phyloP scores from a whole-genome alignment of 2,113 vertebrate species.

The Odocoileus virginianus region DNA sequence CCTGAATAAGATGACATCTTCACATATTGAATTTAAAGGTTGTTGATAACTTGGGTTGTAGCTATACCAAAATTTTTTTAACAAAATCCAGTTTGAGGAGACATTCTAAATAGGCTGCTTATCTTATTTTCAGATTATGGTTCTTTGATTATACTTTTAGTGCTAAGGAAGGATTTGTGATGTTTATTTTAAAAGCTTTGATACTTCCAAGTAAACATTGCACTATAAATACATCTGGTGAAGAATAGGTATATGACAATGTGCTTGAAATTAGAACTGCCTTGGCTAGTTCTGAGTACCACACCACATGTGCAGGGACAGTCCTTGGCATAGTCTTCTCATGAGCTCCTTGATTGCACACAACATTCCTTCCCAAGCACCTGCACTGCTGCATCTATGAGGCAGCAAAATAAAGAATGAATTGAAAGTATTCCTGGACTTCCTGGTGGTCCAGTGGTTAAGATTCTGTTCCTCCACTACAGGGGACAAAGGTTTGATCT shows the following conservation, averaged over 20 bases:
- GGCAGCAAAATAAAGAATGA: neutral
- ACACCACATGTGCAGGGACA: neutral
- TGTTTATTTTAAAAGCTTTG: neutral
- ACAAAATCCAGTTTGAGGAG: neutral
- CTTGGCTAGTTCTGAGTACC: neutral
- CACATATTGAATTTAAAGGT: neutral
- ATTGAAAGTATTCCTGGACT: neutral
- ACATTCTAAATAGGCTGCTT: neutral
- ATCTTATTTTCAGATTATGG: neutral
- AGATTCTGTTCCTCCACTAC: neutral
- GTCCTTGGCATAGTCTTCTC: rapidly evolving
- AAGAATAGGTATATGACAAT: neutral
- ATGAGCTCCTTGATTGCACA: rapidly evolving
- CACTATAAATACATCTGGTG: neutral
- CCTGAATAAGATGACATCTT: neutral
- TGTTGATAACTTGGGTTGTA: neutral
- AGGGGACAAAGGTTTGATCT: neutral
- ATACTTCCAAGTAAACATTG: neutral
- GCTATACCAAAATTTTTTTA: neutral
- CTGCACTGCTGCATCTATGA: neutral
- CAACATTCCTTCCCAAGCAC: neutral
- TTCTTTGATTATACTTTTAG: neutral
- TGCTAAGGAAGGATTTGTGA: neutral
- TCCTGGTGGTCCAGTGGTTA: neutral
- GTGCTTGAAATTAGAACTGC: neutral